These are phyloP conservation scores for Drosophila repletoides DNA, from an alignment of 1,140 invertebrate genomes.

Conservation along the genomic window DNA sequence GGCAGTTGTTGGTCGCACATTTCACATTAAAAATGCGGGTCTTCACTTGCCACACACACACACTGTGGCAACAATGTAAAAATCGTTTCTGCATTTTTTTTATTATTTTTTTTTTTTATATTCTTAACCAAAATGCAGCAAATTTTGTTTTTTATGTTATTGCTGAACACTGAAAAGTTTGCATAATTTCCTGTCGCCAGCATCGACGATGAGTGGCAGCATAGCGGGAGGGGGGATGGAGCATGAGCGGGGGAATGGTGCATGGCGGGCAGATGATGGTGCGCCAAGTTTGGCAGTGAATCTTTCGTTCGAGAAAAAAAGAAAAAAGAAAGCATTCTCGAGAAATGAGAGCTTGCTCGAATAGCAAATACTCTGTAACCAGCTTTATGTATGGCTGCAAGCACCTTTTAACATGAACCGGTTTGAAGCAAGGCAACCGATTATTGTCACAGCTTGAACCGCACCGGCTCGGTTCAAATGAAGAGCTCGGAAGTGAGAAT, in stretches of 20 bases:
- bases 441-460: no score
- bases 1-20: constrained; percentile 38
- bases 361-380: no score
- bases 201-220: constrained; percentile 44
- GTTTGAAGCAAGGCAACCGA: no score
- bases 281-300: constrained; percentile 19
- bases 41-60: constrained; percentile 61
- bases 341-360: no score
- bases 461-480: no score
- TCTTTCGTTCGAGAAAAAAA: constrained; percentile 4
- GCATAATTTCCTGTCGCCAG: constrained; percentile 82
- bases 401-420: no score
- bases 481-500: no score
- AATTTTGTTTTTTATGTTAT: constrained; percentile 40
- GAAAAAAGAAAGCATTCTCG: not conserved
- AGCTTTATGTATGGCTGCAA: no score
- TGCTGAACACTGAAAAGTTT: constrained; percentile 76
- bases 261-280: not conserved
- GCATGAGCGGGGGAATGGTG: not conserved
- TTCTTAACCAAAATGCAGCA: constrained; percentile 53
- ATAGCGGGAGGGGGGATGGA: not conserved
- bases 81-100: constrained; percentile 33
- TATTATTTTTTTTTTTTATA: not conserved
- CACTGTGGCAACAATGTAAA: constrained; percentile 9
- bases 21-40: constrained; percentile 75